These are phyloP conservation scores for Calephelis perditalis DNA, from an alignment of 2,888 invertebrate genomes.

Conservation along the genomic window DNA sequence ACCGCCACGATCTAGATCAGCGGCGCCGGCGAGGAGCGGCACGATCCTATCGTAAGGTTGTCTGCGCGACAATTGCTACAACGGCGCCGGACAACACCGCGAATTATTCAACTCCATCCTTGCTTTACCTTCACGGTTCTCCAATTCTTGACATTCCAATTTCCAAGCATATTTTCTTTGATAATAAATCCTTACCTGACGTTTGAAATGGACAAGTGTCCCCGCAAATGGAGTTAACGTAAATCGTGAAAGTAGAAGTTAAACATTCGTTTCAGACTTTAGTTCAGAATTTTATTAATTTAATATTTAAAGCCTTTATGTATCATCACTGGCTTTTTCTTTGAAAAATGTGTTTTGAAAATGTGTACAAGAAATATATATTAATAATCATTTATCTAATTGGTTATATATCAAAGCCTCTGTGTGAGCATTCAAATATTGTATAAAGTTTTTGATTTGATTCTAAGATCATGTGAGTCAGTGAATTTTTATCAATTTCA, in stretches of 20 bases:
- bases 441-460: too few species aligned
- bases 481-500: too few species aligned
- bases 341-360: too few species aligned
- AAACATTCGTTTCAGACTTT: too few species aligned
- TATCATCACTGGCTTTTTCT: too few species aligned
- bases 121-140: conserved; percentile 38
- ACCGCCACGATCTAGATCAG: conserved; percentile 70
- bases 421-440: too few species aligned
- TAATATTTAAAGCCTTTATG: not conserved
- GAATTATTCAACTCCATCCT: conserved; percentile 60
- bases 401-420: too few species aligned
- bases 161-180: conserved; percentile 19
- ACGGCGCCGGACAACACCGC: conserved; percentile 56
- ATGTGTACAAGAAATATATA: too few species aligned
- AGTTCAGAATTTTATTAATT: too few species aligned
- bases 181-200: conserved; percentile 1
- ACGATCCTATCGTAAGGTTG: conserved; percentile 64
- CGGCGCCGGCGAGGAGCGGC: conserved; percentile 56
- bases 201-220: not conserved
- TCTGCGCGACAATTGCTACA: conserved; percentile 72
- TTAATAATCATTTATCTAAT: too few species aligned
- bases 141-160: conserved; percentile 40
- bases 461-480: too few species aligned
- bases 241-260: too few species aligned
- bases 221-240: not conserved